Percentiles rank a stretch among this genome's conserved stretches.
phyloP scores from a whole-genome alignment of 2,113 vertebrate genomes.

The Xiphophorus maculatus region DNA sequence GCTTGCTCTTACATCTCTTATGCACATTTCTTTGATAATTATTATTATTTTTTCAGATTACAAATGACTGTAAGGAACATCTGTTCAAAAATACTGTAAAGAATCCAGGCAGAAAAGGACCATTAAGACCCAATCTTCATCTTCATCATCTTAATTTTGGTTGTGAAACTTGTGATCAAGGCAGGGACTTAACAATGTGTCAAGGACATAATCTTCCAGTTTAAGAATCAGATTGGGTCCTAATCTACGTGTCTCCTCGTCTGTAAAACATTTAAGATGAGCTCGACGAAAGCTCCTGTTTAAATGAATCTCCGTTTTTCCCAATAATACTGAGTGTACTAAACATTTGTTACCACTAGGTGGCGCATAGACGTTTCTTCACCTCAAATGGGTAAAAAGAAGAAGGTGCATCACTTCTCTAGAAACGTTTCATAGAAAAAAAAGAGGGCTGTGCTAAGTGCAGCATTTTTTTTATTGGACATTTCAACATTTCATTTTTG shows the following conservation, averaged over 20 bases:
- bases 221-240: not conserved
- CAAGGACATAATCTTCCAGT: not conserved
- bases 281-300: not conserved
- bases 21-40: conserved; percentile 24
- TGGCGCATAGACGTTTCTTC: not conserved
- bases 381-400: no score
- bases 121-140: not conserved
- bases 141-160: not conserved
- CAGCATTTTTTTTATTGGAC: no score
- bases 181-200: not conserved
- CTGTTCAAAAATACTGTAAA: conserved; percentile 11
- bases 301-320: not conserved
- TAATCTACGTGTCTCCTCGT: not conserved
- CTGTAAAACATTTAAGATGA: not conserved
- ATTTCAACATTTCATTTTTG: no score
- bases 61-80: conserved; percentile 36
- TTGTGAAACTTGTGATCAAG: not conserved
- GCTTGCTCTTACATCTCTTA: no score
- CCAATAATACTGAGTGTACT: not conserved
- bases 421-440: no score
- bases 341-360: not conserved
- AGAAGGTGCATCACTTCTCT: no score
- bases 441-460: no score
- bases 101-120: not conserved
- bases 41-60: conserved; percentile 77